phyloP scores from a whole-genome alignment of 2,888 invertebrate species.

The Pristionchus arcanus region DNA sequence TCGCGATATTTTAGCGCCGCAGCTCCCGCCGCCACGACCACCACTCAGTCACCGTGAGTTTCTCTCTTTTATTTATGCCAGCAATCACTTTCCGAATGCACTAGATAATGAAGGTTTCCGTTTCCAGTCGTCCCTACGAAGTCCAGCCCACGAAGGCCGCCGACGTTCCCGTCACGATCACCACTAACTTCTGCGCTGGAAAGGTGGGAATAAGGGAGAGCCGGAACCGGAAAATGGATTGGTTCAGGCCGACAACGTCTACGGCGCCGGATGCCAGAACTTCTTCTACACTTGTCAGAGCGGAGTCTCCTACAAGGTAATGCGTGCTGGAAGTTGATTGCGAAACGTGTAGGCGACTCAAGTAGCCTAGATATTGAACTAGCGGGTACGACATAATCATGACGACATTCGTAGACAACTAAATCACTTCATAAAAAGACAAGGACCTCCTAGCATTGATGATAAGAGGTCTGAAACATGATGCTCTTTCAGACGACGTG shows the following conservation, averaged over 20 bases:
- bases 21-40: not conserved
- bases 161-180: not conserved
- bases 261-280: conserved; percentile 46
- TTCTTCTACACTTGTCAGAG: conserved; percentile 54
- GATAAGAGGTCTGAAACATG: not conserved
- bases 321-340: not conserved
- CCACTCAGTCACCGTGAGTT: not conserved
- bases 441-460: too few species aligned
- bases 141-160: not conserved
- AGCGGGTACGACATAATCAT: too few species aligned
- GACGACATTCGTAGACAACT: too few species aligned
- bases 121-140: not conserved
- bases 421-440: too few species aligned
- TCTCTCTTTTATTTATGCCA: not conserved
- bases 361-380: too few species aligned
- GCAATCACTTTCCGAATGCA: not conserved
- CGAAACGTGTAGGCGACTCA: too few species aligned
- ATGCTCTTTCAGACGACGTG: conserved; percentile 39
- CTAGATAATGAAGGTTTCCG: not conserved
- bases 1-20: not conserved
- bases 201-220: not conserved
- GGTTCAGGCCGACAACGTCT: conserved; percentile 19
- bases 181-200: conserved; percentile 47
- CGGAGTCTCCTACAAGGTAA: conserved; percentile 40
- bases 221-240: not conserved